Conservation (phyloP, 2,113 vertebrate species). For the Clupea harengus region DNA sequence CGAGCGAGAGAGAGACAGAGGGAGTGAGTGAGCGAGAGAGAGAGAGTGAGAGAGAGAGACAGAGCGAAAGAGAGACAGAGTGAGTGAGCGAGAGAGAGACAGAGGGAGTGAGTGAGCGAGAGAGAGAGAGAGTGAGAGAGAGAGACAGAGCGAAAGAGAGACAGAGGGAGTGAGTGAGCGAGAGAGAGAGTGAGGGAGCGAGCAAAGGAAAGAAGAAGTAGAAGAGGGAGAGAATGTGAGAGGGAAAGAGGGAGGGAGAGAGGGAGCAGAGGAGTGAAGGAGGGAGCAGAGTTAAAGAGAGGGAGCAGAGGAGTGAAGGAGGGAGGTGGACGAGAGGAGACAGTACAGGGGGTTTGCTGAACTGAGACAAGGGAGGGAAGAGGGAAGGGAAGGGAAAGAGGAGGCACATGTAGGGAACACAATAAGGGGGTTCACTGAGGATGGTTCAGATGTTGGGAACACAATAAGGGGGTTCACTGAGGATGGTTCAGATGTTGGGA, state of each 20-base stretch:
- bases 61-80: background rate
- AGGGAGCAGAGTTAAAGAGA: background rate
- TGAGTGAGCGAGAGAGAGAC: conserved; percentile 33
- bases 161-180: conserved; percentile 14
- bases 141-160: background rate
- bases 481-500: too few relatives aligned
- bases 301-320: background rate
- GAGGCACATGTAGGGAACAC: too few relatives aligned
- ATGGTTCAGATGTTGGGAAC: too few relatives aligned
- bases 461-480: background rate
- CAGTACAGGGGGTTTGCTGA: too few relatives aligned
- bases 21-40: background rate
- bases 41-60: background rate
- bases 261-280: background rate
- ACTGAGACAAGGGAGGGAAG: background rate
- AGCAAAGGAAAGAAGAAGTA: background rate
- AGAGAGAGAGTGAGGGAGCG: conserved; percentile 31
- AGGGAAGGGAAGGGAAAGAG: background rate
- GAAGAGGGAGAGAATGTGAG: background rate
- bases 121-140: background rate
- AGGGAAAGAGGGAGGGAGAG: conserved; percentile 15
- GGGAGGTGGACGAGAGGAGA: background rate
- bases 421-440: background rate
- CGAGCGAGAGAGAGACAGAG: conserved; percentile 40
- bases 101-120: background rate